Evolutionary conservation across 2,113 vertebrate species (phyloP).

Genomic region (Pelobates fuscus): DNA sequence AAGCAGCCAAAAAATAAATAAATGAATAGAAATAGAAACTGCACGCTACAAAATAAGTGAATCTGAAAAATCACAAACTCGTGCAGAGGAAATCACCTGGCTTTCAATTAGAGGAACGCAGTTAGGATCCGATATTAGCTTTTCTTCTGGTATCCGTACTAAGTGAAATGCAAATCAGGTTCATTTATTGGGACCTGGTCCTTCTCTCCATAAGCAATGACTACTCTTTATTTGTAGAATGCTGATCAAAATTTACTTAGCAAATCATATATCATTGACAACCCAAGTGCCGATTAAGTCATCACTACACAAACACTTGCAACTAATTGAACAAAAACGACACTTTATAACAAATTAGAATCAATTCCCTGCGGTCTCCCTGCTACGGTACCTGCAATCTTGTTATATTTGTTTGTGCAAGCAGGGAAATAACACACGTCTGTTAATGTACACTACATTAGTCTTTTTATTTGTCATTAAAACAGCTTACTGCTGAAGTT

Average conservation of each 20-base stretch:
- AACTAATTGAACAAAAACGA: conserved; percentile 1
- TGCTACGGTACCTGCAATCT: background rate
- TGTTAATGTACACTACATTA: background rate
- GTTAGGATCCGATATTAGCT: conserved; percentile 18
- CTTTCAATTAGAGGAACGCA: conserved; percentile 20
- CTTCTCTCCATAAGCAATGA: background rate
- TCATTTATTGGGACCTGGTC: conserved; percentile 3
- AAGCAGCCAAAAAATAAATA: no score
- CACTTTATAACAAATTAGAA: background rate
- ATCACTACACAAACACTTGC: conserved; percentile 28
- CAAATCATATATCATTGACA: conserved; percentile 33
- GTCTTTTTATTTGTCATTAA: background rate
- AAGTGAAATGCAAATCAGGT: conserved; percentile 40
- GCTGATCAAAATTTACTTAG: conserved; percentile 30
- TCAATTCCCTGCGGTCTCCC: background rate
- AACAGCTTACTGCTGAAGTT: background rate
- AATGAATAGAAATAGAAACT: no score
- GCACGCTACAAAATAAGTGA: background rate
- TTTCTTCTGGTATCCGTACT: background rate
- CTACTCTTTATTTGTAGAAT: background rate
- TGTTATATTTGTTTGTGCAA: background rate
- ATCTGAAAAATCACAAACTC: background rate
- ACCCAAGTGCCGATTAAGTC: conserved; percentile 33
- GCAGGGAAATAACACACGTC: background rate
- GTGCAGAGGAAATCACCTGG: background rate